phyloP scores from a whole-genome alignment of 2,797 vertebrate species.

The Heteromormyrus szaboi region DNA sequence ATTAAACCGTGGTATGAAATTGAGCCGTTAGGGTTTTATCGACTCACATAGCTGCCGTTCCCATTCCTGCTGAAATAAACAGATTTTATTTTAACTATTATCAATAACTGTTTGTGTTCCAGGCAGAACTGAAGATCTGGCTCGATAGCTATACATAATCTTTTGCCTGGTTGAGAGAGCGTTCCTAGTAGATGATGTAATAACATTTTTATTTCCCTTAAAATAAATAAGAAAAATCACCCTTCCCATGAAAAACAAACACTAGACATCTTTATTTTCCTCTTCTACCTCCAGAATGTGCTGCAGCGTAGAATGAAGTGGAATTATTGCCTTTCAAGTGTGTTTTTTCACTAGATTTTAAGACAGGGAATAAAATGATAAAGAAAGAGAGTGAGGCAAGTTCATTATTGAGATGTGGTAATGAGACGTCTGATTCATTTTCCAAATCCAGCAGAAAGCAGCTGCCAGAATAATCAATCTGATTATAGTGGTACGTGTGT shows the following conservation, averaged over 20 bases:
- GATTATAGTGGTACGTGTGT: constrained; percentile 17
- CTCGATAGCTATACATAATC: not conserved
- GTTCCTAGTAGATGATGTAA: not conserved
- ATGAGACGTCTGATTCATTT: constrained; percentile 22
- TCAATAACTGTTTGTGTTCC: not conserved
- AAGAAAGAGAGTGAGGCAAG: not conserved
- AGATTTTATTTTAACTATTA: not conserved
- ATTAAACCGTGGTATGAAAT: not conserved
- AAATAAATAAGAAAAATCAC: not conserved
- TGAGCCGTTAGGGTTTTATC: not conserved
- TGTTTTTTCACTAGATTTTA: constrained; percentile 6
- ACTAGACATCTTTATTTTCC: not conserved
- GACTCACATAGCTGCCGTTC: not conserved
- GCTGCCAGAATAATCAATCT: constrained; percentile 24
- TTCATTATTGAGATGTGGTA: constrained; percentile 23
- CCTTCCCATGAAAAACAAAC: not conserved
- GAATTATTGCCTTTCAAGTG: constrained; percentile 15
- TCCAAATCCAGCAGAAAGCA: constrained; percentile 16
- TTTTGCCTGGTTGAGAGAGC: not conserved
- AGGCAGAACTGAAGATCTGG: not conserved
- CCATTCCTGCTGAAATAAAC: not conserved
- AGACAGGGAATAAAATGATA: constrained; percentile 8
- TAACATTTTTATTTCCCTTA: not conserved
- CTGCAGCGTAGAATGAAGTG: not conserved
- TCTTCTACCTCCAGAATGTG: not conserved